Evolutionary conservation across 2,797 vertebrate genomes (phyloP), one percentile per base, ranked within the genome.

Genomic region (Trachurus trachurus): DNA sequence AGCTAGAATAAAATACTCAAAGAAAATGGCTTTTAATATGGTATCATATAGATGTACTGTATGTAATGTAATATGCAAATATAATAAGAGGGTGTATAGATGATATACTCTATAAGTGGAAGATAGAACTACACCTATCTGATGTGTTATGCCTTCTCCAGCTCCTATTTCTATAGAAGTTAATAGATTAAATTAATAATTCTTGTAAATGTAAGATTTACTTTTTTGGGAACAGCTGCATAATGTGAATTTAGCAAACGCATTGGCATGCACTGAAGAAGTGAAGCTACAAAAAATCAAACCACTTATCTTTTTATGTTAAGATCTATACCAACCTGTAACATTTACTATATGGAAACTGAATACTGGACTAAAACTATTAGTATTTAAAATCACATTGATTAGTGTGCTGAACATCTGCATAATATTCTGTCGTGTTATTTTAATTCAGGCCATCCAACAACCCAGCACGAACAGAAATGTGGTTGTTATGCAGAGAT

Each of bases 21-120:
- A 78, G 50, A 84, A 68, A 83, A 68, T 73, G 74, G 26, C 59
- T 87, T 85, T 82, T 64, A 83, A 81, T 40, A 64, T 58, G 60
- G 75, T 81, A 39, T 60, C 54, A 76, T 66, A 66, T 66, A 65
- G 40, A 82, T 65, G 49, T 5, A 17, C 34, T 37, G 34, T 42
- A 42, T 42, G 40, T 42, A 42, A 42, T 4, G 40, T 42, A 70
- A 22, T 40, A 53, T 82, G 58, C 75, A 68, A 37, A 37, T 37
- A 37, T 9, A 37, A 37, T 37, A 37, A 37, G 34, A 37, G 34
- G 34, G 6, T 6, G 34, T 37, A 37, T 37, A 37, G 7, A 37
- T 37, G 8, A 37, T 37, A 8, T 37, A 37, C 34, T 37, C 7
- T 37, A 8, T 37, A 37, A 37, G 34, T 37, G 29, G 26, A 57